phyloP scores from a whole-genome alignment of 1,140 invertebrate species.

The Drosophila parvula region DNA sequence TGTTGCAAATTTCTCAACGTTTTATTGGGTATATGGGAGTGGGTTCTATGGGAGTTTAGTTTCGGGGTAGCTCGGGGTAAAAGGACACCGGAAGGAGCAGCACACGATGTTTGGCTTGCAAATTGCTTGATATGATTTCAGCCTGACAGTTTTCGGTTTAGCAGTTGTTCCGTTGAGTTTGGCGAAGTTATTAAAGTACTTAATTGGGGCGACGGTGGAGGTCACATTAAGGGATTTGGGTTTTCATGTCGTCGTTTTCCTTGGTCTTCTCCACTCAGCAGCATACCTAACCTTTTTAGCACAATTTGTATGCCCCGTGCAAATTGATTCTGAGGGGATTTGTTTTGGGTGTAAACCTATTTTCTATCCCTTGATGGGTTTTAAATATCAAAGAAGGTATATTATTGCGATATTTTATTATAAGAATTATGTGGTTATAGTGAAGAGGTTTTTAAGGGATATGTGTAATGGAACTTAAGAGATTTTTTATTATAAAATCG shows the following conservation, averaged over 20 bases:
- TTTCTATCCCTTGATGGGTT: background rate
- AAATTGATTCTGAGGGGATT: slow-evolving; percentile 3
- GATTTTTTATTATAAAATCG: no score
- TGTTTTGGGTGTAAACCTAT: background rate
- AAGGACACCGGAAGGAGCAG: slow-evolving; percentile 22
- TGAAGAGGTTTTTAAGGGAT: no score
- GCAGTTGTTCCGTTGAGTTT: slow-evolving; percentile 48
- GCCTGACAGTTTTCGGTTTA: slow-evolving; percentile 39
- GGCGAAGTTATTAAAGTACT: slow-evolving; percentile 47
- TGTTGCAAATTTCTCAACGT: slow-evolving; percentile 77
- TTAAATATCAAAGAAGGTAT: background rate
- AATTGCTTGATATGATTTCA: slow-evolving; percentile 69
- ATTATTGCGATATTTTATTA: background rate
- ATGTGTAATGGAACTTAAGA: no score
- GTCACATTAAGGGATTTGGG: slow-evolving; percentile 28
- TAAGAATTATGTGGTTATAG: background rate
- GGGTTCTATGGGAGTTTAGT: background rate
- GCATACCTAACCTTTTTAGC: background rate
- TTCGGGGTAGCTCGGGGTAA: background rate
- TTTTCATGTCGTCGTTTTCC: background rate
- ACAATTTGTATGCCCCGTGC: background rate
- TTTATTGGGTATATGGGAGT: slow-evolving; percentile 58
- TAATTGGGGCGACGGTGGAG: slow-evolving; percentile 27
- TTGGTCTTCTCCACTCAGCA: background rate
- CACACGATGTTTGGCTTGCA: slow-evolving; percentile 53